Conservation (phyloP, 2,797 vertebrate species). For the Hippoglossus hippoglossus region DNA sequence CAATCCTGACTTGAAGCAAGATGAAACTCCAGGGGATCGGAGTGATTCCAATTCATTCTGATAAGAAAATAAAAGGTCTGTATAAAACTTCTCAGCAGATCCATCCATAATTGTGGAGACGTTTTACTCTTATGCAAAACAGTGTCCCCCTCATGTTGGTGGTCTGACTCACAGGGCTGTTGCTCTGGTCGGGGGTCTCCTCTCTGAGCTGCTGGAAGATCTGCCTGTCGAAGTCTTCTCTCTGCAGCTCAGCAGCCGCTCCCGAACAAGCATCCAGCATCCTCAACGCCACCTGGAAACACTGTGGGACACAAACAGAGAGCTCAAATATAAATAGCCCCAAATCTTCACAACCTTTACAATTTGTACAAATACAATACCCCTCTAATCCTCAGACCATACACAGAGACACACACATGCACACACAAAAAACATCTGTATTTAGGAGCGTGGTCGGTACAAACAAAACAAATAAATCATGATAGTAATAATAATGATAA, state of each 20-base stretch:
- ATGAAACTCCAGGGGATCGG: neutral
- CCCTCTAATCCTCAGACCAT: neutral
- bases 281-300: slow-evolving; percentile 86
- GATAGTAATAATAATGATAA: too few relatives aligned
- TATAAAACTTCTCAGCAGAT: neutral
- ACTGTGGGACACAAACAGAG: slow-evolving; percentile 34
- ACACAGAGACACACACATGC: too few relatives aligned
- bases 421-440: too few relatives aligned
- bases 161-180: slow-evolving; percentile 79
- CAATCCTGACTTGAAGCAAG: too few relatives aligned
- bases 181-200: slow-evolving; percentile 77
- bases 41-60: neutral
- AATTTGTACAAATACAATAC: neutral
- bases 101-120: neutral
- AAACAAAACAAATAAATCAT: too few relatives aligned
- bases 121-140: neutral
- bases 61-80: neutral
- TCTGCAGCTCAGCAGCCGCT: slow-evolving; percentile 88
- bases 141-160: neutral
- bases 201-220: slow-evolving; percentile 91
- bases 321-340: neutral
- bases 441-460: too few relatives aligned
- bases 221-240: slow-evolving; percentile 89
- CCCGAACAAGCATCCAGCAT: slow-evolving; percentile 88
- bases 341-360: neutral